These are phyloP conservation scores for Erynnis tages DNA, from an alignment of 2,888 invertebrate genomes.

Conservation along the genomic window DNA sequence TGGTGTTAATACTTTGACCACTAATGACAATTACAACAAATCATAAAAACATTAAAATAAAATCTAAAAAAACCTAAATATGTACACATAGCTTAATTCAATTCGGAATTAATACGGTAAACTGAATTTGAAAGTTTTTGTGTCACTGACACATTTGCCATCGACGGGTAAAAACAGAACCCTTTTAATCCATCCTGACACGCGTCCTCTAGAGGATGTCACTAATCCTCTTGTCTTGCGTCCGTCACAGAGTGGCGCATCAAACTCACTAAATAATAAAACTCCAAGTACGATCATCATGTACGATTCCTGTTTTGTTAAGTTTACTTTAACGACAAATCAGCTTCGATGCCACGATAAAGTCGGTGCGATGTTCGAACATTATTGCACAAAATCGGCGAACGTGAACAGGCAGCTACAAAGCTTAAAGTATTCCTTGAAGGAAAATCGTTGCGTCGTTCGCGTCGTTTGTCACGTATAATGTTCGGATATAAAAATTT, in stretches of 20 bases:
- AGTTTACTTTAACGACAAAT: background rate
- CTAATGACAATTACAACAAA: too few relatives aligned
- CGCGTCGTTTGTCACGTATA: conserved; percentile 66
- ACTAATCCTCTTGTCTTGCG: conserved; percentile 44
- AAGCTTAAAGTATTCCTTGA: conserved; percentile 43
- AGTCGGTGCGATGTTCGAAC: conserved; percentile 17
- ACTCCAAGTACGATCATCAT: background rate
- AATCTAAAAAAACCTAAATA: too few relatives aligned
- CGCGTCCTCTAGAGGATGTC: conserved; percentile 63
- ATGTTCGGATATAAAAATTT: conserved; percentile 66
- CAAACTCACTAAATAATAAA: background rate
- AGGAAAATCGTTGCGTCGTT: conserved; percentile 60
- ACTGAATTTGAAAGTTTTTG: conserved; percentile 14
- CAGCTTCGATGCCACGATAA: background rate
- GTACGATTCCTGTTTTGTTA: too few relatives aligned
- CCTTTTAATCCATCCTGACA: conserved; percentile 49
- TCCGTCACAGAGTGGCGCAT: conserved; percentile 28
- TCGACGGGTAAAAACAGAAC: conserved; percentile 16
- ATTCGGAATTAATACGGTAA: too few relatives aligned
- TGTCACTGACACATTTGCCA: conserved; percentile 7
- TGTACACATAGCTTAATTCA: too few relatives aligned
- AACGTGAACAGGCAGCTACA: conserved; percentile 42
- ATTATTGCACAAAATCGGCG: conserved; percentile 28
- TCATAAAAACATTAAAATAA: too few relatives aligned
- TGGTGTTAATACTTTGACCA: too few relatives aligned